Evolutionary conservation across 2,888 invertebrate species (phyloP), one percentile per base, ranked within the genome.

Genomic region (Xestoiulus laeticollis): DNA sequence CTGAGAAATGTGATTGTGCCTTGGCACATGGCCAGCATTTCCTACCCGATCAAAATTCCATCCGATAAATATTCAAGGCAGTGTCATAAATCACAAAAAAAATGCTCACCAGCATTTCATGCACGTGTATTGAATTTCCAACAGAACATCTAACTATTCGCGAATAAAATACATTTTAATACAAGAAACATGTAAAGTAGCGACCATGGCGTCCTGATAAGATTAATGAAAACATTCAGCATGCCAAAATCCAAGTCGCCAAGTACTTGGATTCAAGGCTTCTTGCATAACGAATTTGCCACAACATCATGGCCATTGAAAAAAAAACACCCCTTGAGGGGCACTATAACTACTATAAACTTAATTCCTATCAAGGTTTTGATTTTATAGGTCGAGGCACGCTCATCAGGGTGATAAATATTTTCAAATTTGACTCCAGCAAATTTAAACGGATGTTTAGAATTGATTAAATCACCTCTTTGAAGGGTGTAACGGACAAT

Each of bases 1-100:
- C 30, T 78, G 68, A 68, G 68, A 68, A 78, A 30, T 59, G 59
- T 26, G 30, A 78, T 30, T 78, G 78, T 14, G 78, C 12, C 22
- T 68, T 78, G 78, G 78, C 26, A n/a, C 85, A n/a, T 85, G 85
- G 38, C 44, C 85, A 85, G 85, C 44, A 85, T 44, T 44, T 44
- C 43, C 85, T 85, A 12, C 38, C 85, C 38, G 38, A 38, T 12
- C 30, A 78, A 78, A 68, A 10, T 68, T 68, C 22, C 26, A 14
- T 78, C 78, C 30, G 30, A 14, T 30, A 30, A 26, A 30, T 12
- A 78, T 14, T 14, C 30, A 30, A 30, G 12, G 30, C 12, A 78
- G 10, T 30, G 14, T 14, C 78, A 14, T 30, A 78, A 78, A 78
- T 78, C 78, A 14, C 30, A 30, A 78, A 30, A 78, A 30, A 30